Evolutionary conservation across 1,140 invertebrate species (phyloP).

Genomic region (Apis mellifera): DNA sequence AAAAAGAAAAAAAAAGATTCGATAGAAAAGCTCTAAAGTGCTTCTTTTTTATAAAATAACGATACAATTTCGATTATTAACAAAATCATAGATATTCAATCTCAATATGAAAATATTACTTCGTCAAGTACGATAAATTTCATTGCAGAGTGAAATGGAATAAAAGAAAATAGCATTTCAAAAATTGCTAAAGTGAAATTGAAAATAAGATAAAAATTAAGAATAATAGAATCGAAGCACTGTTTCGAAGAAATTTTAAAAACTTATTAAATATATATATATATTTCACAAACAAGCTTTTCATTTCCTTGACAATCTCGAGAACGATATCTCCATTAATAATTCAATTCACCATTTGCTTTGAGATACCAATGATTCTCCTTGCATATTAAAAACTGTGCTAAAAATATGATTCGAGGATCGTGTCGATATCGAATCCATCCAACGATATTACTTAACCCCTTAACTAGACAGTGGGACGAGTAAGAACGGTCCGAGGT

Average conservation of each 20-base stretch:
- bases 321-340: no score
- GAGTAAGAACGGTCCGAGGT: conserved; percentile 45
- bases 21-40: not conserved
- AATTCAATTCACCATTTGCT: no score
- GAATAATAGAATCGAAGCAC: not conserved
- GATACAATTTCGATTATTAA: not conserved
- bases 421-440: not conserved
- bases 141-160: not conserved
- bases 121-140: not conserved
- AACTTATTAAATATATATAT: no score
- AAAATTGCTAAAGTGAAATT: not conserved
- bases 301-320: no score
- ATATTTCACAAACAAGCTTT: no score
- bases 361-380: not conserved
- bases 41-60: not conserved
- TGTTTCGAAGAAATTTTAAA: no score
- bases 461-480: not conserved
- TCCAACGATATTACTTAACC: not conserved
- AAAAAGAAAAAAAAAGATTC: not conserved
- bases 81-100: not conserved
- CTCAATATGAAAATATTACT: not conserved
- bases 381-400: not conserved
- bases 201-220: no score
- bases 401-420: not conserved
- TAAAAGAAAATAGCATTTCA: not conserved